Base-by-base conservation (phyloP, 2,113 vertebrate species). In the Solea senegalensis region DNA sequence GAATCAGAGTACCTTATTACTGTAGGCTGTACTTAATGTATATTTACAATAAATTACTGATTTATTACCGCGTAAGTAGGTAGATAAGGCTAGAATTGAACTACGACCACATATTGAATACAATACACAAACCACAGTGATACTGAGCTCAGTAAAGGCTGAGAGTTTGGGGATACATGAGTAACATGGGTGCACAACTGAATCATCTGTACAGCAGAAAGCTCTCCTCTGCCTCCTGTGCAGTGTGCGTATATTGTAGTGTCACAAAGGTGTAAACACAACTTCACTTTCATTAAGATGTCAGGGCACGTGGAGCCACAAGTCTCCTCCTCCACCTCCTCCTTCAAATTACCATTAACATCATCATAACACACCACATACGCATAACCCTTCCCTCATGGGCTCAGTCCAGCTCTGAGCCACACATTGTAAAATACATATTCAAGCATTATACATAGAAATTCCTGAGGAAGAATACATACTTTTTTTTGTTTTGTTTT, bases 201-300 rank as follows among this genome's bases (percentile, higher is more conserved):
- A 48, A 40, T 27, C 45, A 39, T 27, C 43, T 44, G 43, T 44
- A 46, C 7, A 8, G 4, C 13, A 48, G 11, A 13, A 14, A 13
- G 44, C 8, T 14, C 15, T 52, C n/a, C 7, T 26, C n/a, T 53
- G 0, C 8, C 16, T n/a, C 5, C 51, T 9, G 8, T 53, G 48
- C 52, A 34, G 11, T 57, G 61, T 78, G 51, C 69, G 26, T 55
- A 53, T 50, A 62, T 57, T 0, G 44, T 73, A 57, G 56, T 71
- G 65, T 72, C 66, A 55, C 60, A 73, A 59, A 60, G 62, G 57
- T 85, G 86, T 91, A 90, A 89, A 90, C 87, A 90, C 62, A 63
- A 74, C 80, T 52, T 51, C 78, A 77, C 65, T 75, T 66, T 64
- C 72, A 55, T 63, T 80, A 70, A 48, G 62, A 74, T 73, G 68